Evolutionary conservation across 2,113 vertebrate species (phyloP), one percentile per base, ranked within the genome.

Genomic region (Melanocharis versteri): DNA sequence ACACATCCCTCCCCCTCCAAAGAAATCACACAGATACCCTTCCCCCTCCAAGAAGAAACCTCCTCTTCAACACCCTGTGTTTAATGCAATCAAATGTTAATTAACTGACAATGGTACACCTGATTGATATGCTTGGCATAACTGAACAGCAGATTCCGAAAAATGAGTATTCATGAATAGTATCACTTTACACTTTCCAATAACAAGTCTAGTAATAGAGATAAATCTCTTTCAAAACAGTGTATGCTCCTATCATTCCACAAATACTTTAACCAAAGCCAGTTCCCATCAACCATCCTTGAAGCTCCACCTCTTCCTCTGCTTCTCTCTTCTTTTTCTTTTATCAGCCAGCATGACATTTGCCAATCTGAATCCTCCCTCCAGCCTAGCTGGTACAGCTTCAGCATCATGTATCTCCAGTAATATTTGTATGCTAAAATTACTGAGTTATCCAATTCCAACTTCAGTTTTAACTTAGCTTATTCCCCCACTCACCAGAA

Each of bases 41-140:
- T 90, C 91, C 93, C 50, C 71, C 82, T 73, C 39, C 0, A 1
- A 91, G 70, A 83, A 93, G 54, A 87, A 96, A 91, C 54, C 79
- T 89, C 61, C 65, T 91, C 65, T 94, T 76, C 50, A 87, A 76
- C 89, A 93, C 53, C 47, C 93, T 77, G 48, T 91, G 76, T 93
- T 95, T 96, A 95, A 88, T 89, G 93, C 81, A 97, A 97, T 96
- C 90, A 95, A 85, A 96, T 93, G 90, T 92, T 95, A 97, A 97
- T 95, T 96, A 95, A 83, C 90, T 95, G 93, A 91, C 94, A 95
- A 90, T 87, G 81, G 87, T 62, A 83, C 85, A 88, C 80, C 95
- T 95, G 95, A 96, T 96, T 96, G 93, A 96, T 88, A 91, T 96
- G 88, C 85, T 83, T 93, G 82, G 91, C 90, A 80, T 90, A 94